A percentile compares a stretch with the other conserved stretches of the same genome.
Conservation (phyloP, 1,140 invertebrate genomes). For the Plutomurus gul region DNA sequence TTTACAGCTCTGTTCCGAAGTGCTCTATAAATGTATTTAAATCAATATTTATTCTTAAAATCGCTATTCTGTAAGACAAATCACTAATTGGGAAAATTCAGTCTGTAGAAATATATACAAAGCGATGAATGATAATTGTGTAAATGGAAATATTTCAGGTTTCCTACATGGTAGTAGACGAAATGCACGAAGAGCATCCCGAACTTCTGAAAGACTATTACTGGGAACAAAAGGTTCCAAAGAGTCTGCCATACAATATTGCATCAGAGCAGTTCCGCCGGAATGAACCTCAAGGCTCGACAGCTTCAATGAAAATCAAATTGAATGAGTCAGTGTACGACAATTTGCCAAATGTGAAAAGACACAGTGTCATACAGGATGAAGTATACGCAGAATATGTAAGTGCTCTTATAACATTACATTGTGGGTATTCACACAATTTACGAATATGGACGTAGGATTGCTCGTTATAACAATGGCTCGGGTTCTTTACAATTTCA, state of each 20-base stretch:
- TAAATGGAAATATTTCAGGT: conserved; percentile 64
- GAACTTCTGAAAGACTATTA: conserved; percentile 85
- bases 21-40: too few relatives aligned
- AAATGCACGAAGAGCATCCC: conserved; percentile 88
- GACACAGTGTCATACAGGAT: conserved; percentile 65
- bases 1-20: background rate
- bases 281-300: conserved; percentile 80
- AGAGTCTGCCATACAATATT: conserved; percentile 82
- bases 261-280: conserved; percentile 80
- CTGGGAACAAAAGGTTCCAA: conserved; percentile 88
- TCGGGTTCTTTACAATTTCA: too few relatives aligned
- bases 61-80: too few relatives aligned
- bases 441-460: too few relatives aligned
- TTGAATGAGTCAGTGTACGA: conserved; percentile 79
- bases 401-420: conserved; percentile 55
- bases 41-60: too few relatives aligned
- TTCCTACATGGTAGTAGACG: conserved; percentile 86
- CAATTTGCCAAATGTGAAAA: conserved; percentile 63
- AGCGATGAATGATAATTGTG: background rate
- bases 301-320: conserved; percentile 81
- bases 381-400: conserved; percentile 82
- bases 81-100: too few relatives aligned
- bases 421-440: too few relatives aligned
- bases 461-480: too few relatives aligned
- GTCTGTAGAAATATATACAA: too few relatives aligned